phyloP scores from a whole-genome alignment of 2,113 vertebrate genomes.

The Tachuris rubrigastra region DNA sequence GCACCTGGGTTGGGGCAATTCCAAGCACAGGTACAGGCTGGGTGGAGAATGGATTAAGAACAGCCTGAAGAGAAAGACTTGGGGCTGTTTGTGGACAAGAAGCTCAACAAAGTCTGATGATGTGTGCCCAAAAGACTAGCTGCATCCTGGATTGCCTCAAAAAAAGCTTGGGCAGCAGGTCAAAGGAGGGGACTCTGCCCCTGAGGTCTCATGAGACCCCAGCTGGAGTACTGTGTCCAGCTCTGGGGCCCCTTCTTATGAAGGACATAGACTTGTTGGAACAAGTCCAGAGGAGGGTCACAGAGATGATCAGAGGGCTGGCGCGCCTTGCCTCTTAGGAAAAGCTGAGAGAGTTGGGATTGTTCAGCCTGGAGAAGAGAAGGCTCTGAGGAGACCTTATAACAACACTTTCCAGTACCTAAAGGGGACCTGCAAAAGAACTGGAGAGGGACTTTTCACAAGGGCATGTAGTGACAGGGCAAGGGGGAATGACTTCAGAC shows the following conservation, averaged over 20 bases:
- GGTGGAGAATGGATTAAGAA: not conserved
- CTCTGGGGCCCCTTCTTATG: not conserved
- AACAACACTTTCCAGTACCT: not conserved
- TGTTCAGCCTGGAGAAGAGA: not conserved
- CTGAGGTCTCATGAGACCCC: not conserved
- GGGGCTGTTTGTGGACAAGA: not conserved
- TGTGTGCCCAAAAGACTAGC: not conserved
- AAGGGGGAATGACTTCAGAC: not conserved
- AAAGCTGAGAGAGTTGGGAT: not conserved
- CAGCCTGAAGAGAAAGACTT: not conserved
- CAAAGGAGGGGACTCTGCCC: not conserved
- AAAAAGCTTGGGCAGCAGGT: not conserved
- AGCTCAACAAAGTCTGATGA: not conserved
- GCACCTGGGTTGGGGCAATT: not conserved
- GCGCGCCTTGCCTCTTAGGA: not conserved
- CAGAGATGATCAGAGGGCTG: not conserved
- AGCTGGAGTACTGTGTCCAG: not conserved
- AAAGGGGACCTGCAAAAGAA: not conserved
- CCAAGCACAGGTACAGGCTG: not conserved
- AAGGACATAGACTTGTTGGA: not conserved
- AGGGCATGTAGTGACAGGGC: not conserved
- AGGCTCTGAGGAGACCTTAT: not conserved
- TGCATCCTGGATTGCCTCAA: not conserved
- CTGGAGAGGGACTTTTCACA: not conserved
- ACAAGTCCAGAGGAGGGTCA: not conserved